phyloP scores from a whole-genome alignment of 2,888 invertebrate species.

The Apantesis nais region DNA sequence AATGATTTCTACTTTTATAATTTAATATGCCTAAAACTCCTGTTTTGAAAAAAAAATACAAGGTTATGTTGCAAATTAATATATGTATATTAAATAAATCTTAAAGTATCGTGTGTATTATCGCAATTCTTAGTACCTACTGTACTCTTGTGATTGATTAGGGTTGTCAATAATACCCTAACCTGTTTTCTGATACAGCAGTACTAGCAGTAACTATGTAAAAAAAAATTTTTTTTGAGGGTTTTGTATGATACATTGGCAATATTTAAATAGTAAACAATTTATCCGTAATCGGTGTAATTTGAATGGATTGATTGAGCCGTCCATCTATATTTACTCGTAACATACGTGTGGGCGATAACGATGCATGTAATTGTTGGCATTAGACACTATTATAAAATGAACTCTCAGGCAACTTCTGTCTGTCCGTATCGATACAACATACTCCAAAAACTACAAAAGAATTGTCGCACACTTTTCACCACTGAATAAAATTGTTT shows the following conservation, averaged over 20 bases:
- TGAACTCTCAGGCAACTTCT: background rate
- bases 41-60: too few relatives aligned
- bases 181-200: background rate
- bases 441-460: too few relatives aligned
- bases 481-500: too few relatives aligned
- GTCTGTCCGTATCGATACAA: background rate
- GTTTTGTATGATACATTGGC: background rate
- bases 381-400: constrained; percentile 1
- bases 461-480: too few relatives aligned
- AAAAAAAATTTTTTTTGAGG: too few relatives aligned
- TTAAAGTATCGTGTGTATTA: background rate
- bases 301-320: constrained; percentile 1
- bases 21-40: too few relatives aligned
- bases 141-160: background rate
- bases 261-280: background rate
- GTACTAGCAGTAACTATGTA: background rate
- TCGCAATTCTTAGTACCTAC: background rate
- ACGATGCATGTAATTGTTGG: constrained; percentile 15
- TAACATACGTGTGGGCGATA: constrained; percentile 2
- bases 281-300: background rate
- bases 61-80: background rate
- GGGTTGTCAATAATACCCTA: background rate
- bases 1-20: background rate
- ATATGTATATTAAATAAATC: background rate
- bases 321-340: constrained; percentile 8